Evolutionary conservation across 2,888 invertebrate genomes (phyloP), one percentile per base, ranked within the genome.

Genomic region (Netelia inedita): DNA sequence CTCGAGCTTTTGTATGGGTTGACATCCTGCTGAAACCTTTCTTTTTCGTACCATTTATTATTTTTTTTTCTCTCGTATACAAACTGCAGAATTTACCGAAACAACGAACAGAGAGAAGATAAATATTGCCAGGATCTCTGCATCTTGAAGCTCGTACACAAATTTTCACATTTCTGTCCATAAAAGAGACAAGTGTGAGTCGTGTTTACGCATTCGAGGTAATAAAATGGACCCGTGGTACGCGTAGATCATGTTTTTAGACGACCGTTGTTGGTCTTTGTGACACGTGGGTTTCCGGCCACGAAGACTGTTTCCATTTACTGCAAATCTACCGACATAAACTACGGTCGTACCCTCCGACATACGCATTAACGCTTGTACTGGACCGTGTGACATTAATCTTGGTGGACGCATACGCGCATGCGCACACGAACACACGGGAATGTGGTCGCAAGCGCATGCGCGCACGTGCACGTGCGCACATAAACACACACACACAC

Each of bases 231-330:
- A 14, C 11, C 43, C 9, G 8, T 2, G 43, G 43, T 1, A 43
- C 46, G 14, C 14, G 14, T 46, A 46, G 46, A 46, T 46, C 11
- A 46, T 14, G 3, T 46, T 46, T 46, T 46, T 46, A 46, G 46
- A 46, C 14, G 10, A 14, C 14, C 14, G 10, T 14, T 46, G 14
- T 46, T 46, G 11, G 0, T 46, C 46, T 14, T 46, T 46, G 14
- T 8, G 46, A 46, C 46, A 14, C 46, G 53, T 35, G 16, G 28
- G 28, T 69, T 69, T 78, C 69, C 78, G 69, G 57, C 28, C 50
- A 50, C 19, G 59, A 78, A 61, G 59, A 78, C 78, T 78, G 35
- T 61, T 78, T 78, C 78, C 61, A 78, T 78, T 69, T 69, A 78
- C 46, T 21, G 57, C 21, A 43, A 76, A 76, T 76, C 59, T 68